Conservation (phyloP, 37 sponge, comb jelly and placozoan species). For the Crambe crambe region DNA sequence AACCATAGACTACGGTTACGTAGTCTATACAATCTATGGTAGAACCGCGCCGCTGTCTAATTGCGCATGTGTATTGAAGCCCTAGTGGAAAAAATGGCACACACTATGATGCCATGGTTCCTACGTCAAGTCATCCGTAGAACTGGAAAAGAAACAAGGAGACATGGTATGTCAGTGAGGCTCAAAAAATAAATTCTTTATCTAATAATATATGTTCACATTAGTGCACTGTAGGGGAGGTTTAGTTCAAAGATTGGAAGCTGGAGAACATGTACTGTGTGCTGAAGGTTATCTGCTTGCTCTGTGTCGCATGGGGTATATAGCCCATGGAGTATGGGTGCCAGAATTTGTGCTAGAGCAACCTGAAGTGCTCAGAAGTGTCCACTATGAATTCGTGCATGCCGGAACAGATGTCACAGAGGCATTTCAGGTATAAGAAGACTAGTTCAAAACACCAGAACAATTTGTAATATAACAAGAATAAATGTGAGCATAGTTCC, state of each 20-base stretch:
- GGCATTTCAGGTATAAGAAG: conserved; percentile 48
- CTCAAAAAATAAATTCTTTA: too few relatives aligned
- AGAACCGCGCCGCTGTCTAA: too few relatives aligned
- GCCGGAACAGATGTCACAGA: conserved; percentile 69
- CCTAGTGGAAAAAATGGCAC: too few relatives aligned
- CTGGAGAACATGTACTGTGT: conserved; percentile 50
- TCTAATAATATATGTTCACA: too few relatives aligned
- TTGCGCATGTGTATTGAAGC: too few relatives aligned
- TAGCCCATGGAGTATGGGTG: conserved; percentile 49
- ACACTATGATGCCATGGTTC: too few relatives aligned
- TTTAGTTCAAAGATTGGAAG: conserved; percentile 25
- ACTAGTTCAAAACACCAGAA: not conserved
- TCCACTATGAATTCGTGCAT: conserved; percentile 59
- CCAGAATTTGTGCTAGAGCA: conserved; percentile 65
- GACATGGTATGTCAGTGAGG: too few relatives aligned
- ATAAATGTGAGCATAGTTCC: not conserved
- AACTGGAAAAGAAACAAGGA: too few relatives aligned
- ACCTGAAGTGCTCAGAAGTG: conserved; percentile 37
- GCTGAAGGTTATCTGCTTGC: conserved; percentile 70
- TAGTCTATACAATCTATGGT: too few relatives aligned
- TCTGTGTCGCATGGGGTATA: conserved; percentile 49
- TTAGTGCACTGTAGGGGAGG: not conserved
- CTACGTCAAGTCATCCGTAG: too few relatives aligned
- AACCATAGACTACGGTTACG: too few relatives aligned
- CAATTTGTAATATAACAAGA: too few relatives aligned